phyloP scores from a whole-genome alignment of 1,140 invertebrate genomes.

The Drosophila athabasca region DNA sequence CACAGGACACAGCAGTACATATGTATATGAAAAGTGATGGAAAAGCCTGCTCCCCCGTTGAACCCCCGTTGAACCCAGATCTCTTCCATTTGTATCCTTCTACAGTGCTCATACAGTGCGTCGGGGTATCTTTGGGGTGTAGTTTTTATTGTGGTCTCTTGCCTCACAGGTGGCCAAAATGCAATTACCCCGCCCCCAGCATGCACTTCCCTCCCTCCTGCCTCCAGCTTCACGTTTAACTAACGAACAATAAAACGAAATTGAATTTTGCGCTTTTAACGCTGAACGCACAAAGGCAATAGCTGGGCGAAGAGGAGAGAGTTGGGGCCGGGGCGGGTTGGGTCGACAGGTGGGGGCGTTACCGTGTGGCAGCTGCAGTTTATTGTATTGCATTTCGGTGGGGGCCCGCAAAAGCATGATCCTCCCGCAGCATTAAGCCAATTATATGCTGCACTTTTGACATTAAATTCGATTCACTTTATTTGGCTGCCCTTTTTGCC shows the following conservation, averaged over 20 bases:
- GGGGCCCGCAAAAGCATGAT: neutral
- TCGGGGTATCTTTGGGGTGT: constrained; percentile 22
- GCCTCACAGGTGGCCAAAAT: constrained; percentile 72
- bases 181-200: constrained; percentile 61
- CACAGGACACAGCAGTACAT: too few relatives aligned
- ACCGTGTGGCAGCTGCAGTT: constrained; percentile 14
- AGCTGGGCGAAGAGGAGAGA: constrained; percentile 5
- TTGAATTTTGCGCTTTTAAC: constrained; percentile 81
- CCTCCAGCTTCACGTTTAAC: constrained; percentile 41
- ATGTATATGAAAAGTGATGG: too few relatives aligned
- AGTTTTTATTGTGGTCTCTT: neutral
- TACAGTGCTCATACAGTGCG: constrained; percentile 62
- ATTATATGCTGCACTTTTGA: constrained; percentile 79
- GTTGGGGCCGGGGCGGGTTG: neutral
- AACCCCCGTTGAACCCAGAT: neutral
- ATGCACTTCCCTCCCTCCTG: constrained; percentile 21
- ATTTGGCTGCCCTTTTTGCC: constrained; percentile 55
- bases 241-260: constrained; percentile 80
- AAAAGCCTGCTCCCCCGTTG: too few relatives aligned
- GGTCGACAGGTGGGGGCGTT: neutral
- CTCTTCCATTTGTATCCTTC: constrained; percentile 2
- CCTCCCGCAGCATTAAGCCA: constrained; percentile 61
- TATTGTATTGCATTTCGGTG: constrained; percentile 27
- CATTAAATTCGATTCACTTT: constrained; percentile 80
- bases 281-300: constrained; percentile 73